Conservation (phyloP, 2,888 invertebrate genomes). For the Andrena minutula region DNA sequence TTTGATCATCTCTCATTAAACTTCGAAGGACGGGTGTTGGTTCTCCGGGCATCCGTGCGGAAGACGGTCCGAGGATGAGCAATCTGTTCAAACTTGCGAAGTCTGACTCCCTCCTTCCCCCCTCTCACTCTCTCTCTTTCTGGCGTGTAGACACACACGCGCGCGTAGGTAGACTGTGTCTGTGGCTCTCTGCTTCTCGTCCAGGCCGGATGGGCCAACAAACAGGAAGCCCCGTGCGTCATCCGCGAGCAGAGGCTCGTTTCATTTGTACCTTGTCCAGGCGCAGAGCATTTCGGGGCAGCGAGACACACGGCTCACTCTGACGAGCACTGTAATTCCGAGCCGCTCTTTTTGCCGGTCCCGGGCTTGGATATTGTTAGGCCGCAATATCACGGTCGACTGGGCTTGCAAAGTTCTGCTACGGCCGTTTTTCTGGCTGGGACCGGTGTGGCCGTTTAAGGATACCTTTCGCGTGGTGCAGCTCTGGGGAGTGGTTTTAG, state of each 20-base stretch:
- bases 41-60: conserved; percentile 35
- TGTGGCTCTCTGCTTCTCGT: conserved; percentile 2
- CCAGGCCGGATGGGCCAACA: conserved; percentile 13
- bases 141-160: no score
- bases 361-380: not conserved
- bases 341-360: conserved; percentile 12
- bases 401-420: not conserved
- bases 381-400: conserved; percentile 28
- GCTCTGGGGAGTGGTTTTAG: not conserved
- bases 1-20: conserved; percentile 60
- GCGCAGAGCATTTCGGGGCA: conserved; percentile 21
- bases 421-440: not conserved
- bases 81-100: conserved; percentile 47
- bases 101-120: conserved; percentile 3
- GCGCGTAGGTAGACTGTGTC: no score
- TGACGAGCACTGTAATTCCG: conserved; percentile 32
- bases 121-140: not conserved
- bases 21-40: conserved; percentile 45
- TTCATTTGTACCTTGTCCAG: conserved; percentile 43
- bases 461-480: not conserved
- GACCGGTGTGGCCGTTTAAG: not conserved
- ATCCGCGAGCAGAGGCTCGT: conserved; percentile 20
- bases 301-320: conserved; percentile 11
- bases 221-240: conserved; percentile 25
- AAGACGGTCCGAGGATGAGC: conserved; percentile 51